phyloP scores from a whole-genome alignment of 2,888 invertebrate species.

The Halocaridina rubra region DNA sequence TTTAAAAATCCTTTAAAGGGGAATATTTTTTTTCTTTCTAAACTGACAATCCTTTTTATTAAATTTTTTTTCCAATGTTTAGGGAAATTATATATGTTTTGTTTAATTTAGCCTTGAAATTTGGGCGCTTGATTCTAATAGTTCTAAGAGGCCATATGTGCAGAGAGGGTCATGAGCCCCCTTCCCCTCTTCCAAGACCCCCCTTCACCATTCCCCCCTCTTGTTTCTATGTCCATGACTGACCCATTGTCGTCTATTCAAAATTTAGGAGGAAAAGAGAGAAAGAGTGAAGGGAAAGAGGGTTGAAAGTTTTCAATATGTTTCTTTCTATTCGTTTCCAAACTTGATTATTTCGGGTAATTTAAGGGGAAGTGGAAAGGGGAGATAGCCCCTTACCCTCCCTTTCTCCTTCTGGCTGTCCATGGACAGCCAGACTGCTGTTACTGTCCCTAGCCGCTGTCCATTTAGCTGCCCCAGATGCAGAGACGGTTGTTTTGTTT shows the following conservation, averaged over 20 bases:
- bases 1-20: no score
- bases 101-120: no score
- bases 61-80: no score
- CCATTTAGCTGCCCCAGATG: not conserved
- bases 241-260: not conserved
- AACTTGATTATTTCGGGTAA: not conserved
- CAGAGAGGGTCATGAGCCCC: not conserved
- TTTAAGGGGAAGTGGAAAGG: not conserved
- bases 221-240: not conserved
- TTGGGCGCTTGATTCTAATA: no score
- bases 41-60: no score
- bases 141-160: not conserved
- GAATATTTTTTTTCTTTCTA: no score
- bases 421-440: not conserved
- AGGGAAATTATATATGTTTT: no score
- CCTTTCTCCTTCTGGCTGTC: not conserved
- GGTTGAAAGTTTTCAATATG: not conserved
- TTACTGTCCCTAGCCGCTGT: not conserved
- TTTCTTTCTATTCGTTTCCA: not conserved
- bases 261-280: not conserved
- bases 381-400: not conserved
- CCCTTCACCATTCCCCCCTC: no score
- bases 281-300: not conserved
- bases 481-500: not conserved
- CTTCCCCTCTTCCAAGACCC: no score